A percentile compares a stretch with the other conserved stretches of the same genome.
These are phyloP conservation scores for Hermodice carunculata DNA, from an alignment of 2,888 invertebrate genomes.

Conservation along the genomic window DNA sequence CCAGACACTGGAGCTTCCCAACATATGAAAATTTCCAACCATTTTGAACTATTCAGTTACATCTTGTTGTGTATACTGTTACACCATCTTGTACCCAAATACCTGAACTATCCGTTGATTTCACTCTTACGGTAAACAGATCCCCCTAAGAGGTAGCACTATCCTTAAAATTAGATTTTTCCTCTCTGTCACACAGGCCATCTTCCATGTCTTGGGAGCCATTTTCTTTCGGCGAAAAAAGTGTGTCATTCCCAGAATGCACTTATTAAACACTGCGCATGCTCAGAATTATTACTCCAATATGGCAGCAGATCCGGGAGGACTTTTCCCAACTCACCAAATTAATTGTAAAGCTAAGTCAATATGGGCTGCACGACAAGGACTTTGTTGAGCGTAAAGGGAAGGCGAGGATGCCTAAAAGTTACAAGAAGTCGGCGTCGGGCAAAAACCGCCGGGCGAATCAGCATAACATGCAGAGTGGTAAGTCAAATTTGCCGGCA, in stretches of 20 bases:
- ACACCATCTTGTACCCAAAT: too few relatives aligned
- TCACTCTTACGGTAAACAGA: too few relatives aligned
- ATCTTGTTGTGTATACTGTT: too few relatives aligned
- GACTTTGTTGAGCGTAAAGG: conserved; percentile 9
- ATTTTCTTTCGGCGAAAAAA: conserved; percentile 61
- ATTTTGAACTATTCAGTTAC: too few relatives aligned
- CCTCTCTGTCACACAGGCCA: not conserved
- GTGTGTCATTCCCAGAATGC: conserved; percentile 68
- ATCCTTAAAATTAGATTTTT: too few relatives aligned
- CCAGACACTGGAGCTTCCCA: too few relatives aligned
- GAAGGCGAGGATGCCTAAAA: conserved; percentile 23
- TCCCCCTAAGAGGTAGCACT: too few relatives aligned
- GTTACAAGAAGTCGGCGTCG: conserved; percentile 25
- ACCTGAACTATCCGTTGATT: too few relatives aligned
- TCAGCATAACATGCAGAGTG: conserved; percentile 3
- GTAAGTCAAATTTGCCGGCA: too few relatives aligned
- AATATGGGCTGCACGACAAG: conserved; percentile 6
- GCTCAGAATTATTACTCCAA: conserved; percentile 34
- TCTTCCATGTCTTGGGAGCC: conserved; percentile 53
- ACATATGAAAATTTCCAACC: too few relatives aligned
- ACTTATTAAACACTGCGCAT: conserved; percentile 23
- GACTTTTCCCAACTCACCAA: not conserved
- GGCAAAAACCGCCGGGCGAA: conserved; percentile 11
- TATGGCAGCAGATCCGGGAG: conserved; percentile 36
- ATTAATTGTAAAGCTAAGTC: not conserved